Evolutionary conservation across 2,888 invertebrate species (phyloP).

Genomic region (Operophtera brumata): DNA sequence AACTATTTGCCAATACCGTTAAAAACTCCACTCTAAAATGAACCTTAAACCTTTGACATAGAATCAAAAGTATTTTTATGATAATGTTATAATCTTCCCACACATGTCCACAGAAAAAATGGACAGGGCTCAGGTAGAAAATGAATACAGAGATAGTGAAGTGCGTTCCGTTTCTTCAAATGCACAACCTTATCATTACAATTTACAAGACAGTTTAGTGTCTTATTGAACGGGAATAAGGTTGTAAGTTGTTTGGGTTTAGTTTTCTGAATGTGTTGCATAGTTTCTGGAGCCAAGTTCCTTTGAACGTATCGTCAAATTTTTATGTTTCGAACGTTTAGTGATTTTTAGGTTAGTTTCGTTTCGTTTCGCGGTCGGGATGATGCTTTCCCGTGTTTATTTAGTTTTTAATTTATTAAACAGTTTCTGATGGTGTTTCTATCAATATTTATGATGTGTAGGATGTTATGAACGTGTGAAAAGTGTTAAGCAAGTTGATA

Average conservation of each 20-base stretch:
- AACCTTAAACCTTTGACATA: constrained; percentile 38
- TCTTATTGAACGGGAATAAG: constrained; percentile 31
- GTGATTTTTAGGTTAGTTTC: constrained; percentile 72
- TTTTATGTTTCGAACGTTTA: constrained; percentile 60
- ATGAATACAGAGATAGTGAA: constrained; percentile 63
- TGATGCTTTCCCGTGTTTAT: constrained; percentile 39
- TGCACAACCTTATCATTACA: constrained; percentile 1
- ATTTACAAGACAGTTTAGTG: not conserved
- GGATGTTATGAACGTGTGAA: constrained; percentile 10
- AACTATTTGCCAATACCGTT: constrained; percentile 34
- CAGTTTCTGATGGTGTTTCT: constrained; percentile 17
- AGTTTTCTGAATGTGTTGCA: constrained; percentile 26
- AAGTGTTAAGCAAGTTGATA: constrained; percentile 10
- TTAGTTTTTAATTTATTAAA: constrained; percentile 24
- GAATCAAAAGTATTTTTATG: constrained; percentile 11
- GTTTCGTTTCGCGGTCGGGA: constrained; percentile 53
- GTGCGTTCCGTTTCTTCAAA: constrained; percentile 45
- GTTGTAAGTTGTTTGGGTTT: constrained; percentile 38
- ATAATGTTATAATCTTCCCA: constrained; percentile 29
- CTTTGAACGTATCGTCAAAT: constrained; percentile 65
- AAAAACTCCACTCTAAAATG: constrained; percentile 33
- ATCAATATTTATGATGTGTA: constrained; percentile 17
- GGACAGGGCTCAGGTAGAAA: constrained; percentile 73
- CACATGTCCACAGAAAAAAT: constrained; percentile 60
- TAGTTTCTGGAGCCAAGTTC: constrained; percentile 52